These are phyloP conservation scores for Chinchilla lanigera DNA, from an alignment of 2,113 vertebrate genomes.

Conservation along the genomic window DNA sequence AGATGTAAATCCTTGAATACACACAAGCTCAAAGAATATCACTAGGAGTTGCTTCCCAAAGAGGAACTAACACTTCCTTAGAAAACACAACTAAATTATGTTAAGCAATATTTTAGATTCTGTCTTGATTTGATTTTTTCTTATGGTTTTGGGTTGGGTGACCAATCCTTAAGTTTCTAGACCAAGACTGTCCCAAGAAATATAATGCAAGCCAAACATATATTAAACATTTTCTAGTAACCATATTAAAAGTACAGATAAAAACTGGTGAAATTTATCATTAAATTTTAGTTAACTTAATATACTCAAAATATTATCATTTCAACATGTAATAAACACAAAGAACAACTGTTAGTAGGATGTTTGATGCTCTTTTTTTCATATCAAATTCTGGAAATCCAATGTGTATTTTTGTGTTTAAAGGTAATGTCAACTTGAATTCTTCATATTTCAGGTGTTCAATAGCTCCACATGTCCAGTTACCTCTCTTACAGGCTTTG, in stretches of 20 bases:
- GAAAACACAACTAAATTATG: not conserved
- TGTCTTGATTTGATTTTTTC: not conserved
- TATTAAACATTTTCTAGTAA: not conserved
- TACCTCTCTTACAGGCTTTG: too few species aligned
- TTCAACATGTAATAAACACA: not conserved
- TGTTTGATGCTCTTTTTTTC: not conserved
- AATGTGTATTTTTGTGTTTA: not conserved
- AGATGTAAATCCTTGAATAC: not conserved
- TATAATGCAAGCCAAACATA: not conserved
- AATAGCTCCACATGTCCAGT: not conserved
- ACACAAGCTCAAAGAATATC: not conserved
- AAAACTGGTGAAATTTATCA: not conserved
- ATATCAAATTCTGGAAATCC: not conserved
- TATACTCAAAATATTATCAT: not conserved
- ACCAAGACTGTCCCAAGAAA: not conserved
- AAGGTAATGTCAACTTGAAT: not conserved
- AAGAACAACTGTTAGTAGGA: not conserved
- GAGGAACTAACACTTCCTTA: not conserved
- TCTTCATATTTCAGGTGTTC: not conserved
- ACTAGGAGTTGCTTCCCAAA: not conserved
- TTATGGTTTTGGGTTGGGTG: not conserved
- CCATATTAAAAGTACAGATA: not conserved
- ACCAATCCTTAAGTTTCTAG: not conserved
- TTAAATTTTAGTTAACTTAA: not conserved
- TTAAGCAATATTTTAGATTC: not conserved